Percentiles rank a stretch among this genome's conserved stretches.
Conservation (phyloP, 2,797 vertebrate species). For the Urocyon cinereoargenteus region DNA sequence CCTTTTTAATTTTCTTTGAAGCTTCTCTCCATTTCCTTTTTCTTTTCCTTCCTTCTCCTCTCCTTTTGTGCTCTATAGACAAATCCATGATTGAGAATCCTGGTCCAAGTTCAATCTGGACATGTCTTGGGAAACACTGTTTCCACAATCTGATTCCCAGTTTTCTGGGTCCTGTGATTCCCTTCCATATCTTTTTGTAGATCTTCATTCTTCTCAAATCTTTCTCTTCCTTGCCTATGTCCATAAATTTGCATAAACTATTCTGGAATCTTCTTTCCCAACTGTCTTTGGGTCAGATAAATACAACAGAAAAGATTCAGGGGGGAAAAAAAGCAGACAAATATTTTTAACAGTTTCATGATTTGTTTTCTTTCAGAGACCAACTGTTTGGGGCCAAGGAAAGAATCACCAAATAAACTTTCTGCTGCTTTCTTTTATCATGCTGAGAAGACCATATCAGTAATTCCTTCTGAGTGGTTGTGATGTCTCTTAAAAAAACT, state of each 20-base stretch:
- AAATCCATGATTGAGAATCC: background rate
- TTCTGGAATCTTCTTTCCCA: background rate
- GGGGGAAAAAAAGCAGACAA: background rate
- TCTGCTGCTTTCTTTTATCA: background rate
- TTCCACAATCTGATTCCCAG: accelerated
- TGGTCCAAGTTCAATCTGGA: background rate
- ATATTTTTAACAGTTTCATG: background rate
- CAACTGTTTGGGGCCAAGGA: background rate
- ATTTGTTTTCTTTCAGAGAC: background rate
- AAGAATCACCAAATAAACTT: background rate
- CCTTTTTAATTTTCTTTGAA: background rate
- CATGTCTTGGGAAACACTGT: accelerated
- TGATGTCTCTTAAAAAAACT: background rate
- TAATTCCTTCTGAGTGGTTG: background rate
- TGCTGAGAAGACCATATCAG: background rate
- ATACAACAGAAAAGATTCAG: background rate
- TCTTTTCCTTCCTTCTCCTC: background rate
- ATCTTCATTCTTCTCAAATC: background rate
- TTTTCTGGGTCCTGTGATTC: background rate
- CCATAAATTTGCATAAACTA: background rate
- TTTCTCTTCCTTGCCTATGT: background rate
- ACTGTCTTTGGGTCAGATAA: background rate
- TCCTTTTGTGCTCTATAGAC: background rate
- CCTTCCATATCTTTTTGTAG: accelerated
- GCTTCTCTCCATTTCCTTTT: background rate